Conservation (phyloP, 2,888 invertebrate species). For the Stramonita haemastoma region DNA sequence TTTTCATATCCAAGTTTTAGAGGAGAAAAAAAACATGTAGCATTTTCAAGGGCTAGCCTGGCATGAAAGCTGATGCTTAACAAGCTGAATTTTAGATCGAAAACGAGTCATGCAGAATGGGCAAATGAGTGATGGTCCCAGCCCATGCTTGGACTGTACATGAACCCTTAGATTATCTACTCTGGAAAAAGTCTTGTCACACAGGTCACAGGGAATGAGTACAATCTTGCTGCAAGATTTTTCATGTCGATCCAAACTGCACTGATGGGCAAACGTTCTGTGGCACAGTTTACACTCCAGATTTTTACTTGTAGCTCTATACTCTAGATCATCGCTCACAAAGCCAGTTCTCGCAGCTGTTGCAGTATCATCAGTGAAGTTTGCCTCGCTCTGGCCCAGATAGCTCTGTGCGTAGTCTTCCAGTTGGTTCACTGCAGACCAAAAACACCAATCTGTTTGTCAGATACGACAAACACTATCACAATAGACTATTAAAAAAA, state of each 20-base stretch:
- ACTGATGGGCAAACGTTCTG: slow-evolving; percentile 26
- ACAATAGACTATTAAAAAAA: not conserved
- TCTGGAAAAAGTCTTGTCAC: slow-evolving; percentile 41
- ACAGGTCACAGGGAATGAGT: slow-evolving; percentile 43
- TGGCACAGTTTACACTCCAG: slow-evolving; percentile 23
- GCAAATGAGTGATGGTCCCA: slow-evolving; percentile 45
- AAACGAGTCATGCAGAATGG: slow-evolving; percentile 45
- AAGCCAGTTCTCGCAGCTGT: slow-evolving; percentile 29
- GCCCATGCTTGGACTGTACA: slow-evolving; percentile 47
- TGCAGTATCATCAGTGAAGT: not conserved
- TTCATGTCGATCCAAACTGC: slow-evolving; percentile 37
- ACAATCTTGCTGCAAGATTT: slow-evolving; percentile 22
- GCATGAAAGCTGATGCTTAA: slow-evolving; percentile 35
- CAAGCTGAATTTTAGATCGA: slow-evolving; percentile 45
- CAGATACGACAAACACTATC: not conserved
- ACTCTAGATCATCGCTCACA: not conserved
- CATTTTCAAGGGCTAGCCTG: too few relatives aligned
- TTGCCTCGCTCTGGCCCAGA: slow-evolving; percentile 13
- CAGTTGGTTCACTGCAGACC: slow-evolving; percentile 24
- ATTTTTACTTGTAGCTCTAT: not conserved
- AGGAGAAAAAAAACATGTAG: too few relatives aligned
- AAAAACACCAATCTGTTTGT: slow-evolving; percentile 31
- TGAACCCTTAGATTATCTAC: slow-evolving; percentile 48
- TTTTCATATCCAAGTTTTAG: too few relatives aligned
- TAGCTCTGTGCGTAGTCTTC: slow-evolving; percentile 24